Conservation (phyloP, 2,888 invertebrate species). For the Trachelus iudaicus region DNA sequence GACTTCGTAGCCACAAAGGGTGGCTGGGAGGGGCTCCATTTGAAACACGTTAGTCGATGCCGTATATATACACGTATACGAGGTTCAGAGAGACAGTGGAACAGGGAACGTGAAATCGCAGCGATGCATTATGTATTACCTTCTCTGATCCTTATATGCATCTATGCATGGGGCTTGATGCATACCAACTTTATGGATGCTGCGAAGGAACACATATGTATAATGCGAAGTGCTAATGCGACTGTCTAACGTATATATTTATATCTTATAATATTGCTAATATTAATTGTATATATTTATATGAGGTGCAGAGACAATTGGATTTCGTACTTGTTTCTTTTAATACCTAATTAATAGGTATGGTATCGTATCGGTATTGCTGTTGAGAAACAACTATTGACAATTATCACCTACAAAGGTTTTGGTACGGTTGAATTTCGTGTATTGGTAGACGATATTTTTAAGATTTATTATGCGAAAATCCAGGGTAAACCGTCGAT, state of each 20-base stretch:
- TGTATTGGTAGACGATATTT: not conserved
- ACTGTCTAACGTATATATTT: not conserved
- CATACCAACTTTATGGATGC: conserved; percentile 29
- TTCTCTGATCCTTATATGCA: conserved; percentile 57
- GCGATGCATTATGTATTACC: conserved; percentile 62
- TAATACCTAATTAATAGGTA: too few species aligned
- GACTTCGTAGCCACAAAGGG: conserved; percentile 48
- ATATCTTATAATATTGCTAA: not conserved
- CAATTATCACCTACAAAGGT: not conserved
- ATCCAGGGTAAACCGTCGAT: not conserved
- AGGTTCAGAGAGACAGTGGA: conserved; percentile 13
- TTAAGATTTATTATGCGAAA: not conserved
- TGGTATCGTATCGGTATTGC: not conserved
- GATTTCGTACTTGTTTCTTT: too few species aligned
- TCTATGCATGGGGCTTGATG: conserved; percentile 50
- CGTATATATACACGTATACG: conserved; percentile 35
- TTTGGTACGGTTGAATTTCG: not conserved
- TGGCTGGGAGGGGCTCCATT: conserved; percentile 45
- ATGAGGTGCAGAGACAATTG: not conserved
- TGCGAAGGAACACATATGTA: conserved; percentile 22
- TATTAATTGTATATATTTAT: not conserved
- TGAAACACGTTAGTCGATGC: conserved; percentile 59
- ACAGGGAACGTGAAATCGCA: conserved; percentile 27
- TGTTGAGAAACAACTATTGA: not conserved
- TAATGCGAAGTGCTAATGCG: not conserved